Evolutionary conservation across 2,113 vertebrate species (phyloP).

Genomic region (Pelodiscus sinensis): DNA sequence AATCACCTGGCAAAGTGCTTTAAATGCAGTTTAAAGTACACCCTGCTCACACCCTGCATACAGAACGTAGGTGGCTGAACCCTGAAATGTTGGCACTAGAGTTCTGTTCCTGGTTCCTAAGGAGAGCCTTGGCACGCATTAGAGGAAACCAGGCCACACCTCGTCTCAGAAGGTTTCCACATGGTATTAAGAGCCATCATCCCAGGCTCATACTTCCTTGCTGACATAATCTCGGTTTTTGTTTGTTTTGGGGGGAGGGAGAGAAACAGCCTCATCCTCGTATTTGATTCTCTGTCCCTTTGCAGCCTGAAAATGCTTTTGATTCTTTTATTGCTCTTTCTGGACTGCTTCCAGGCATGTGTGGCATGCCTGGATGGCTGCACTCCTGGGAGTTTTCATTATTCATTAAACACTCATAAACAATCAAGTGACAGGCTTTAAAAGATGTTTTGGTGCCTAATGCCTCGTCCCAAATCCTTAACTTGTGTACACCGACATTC

Average conservation of each 20-base stretch:
- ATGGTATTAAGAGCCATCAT: not conserved
- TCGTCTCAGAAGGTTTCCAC: not conserved
- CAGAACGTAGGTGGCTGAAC: not conserved
- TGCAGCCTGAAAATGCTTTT: not conserved
- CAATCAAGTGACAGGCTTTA: not conserved
- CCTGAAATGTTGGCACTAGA: not conserved
- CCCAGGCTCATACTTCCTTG: not conserved
- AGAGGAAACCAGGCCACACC: not conserved
- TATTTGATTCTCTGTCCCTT: not conserved
- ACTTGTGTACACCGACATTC: not conserved
- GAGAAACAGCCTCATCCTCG: not conserved
- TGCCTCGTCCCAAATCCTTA: not conserved
- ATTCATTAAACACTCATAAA: not conserved
- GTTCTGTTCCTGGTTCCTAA: not conserved
- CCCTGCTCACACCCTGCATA: not conserved
- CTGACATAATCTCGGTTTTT: not conserved
- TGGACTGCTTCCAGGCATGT: conserved; percentile 48
- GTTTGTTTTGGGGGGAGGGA: too few relatives aligned
- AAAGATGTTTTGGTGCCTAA: not conserved
- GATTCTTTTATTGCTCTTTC: conserved; percentile 54
- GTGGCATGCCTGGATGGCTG: not conserved
- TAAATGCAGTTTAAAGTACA: not conserved
- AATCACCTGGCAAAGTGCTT: not conserved
- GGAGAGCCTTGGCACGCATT: not conserved
- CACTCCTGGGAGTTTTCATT: conserved; percentile 42